Base-by-base conservation (phyloP, 2,113 vertebrate species). In the Thamnophis sirtalis region DNA sequence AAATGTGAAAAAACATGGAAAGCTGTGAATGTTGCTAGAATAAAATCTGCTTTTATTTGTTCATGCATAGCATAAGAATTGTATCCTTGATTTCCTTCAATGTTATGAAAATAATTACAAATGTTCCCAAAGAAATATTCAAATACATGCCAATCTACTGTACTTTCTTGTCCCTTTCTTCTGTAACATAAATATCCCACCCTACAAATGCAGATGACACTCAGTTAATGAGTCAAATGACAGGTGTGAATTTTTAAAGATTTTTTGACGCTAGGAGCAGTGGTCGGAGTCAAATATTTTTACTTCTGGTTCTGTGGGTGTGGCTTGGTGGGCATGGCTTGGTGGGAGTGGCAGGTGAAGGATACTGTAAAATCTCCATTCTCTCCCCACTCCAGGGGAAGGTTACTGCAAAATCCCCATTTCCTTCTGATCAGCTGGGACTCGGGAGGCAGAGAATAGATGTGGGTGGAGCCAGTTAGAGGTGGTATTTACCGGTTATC, bases 1-100 rank as follows among this genome's bases (percentile, higher is more conserved):
- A 91, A 96, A 94, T 43, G 68, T 86, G 94, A 94, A 95, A 94
- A 93, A 38, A 22, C 85, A 92, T 94, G 93, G 73, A 93, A 28
- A 86, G 89, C 51, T 48, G 9, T 22, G n/a, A n/a, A 21, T 5
- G n/a, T 19, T 49, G 15, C 8, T 17, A 24, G 84, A 90, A 26
- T 17, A 85, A 92, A 89, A 24, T 13, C 87, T 87, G 9, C 54
- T 19, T 63, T 60, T n/a, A 22, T 60, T 19, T 85, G 21, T 50
- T 86, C 43, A 89, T 60, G 87, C 80, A 24, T 2, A 49, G 85
- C 88, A 89, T 87, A 94, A 95, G 91, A 94, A 96, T 91, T 13
- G 90, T 24, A 87, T 43, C 49, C 43, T 48, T 90, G 63, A 87
- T 55, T 89, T 94, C 60, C 53, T 49, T 48, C 24, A 48, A 3